A percentile compares a stretch with the other conserved stretches of the same genome.
Conservation (phyloP, 2,113 vertebrate species). For the Alethe diademata region DNA sequence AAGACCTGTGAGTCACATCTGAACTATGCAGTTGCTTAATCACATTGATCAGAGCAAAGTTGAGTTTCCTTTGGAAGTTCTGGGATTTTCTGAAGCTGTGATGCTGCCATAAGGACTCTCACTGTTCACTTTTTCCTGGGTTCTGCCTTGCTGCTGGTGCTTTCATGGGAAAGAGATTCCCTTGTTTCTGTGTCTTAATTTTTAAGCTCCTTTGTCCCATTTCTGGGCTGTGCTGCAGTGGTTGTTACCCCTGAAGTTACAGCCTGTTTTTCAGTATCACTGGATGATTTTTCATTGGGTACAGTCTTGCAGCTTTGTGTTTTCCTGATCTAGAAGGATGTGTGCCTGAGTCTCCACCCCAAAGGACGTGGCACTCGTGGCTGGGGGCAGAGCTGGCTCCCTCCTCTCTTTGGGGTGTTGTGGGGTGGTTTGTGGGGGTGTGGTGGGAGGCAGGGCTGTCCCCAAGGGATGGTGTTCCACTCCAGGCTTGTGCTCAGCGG, state of each 20-base stretch:
- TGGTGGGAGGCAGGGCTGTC: not conserved
- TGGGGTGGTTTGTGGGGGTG: not conserved
- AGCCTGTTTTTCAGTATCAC: accelerated
- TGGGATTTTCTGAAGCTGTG: not conserved
- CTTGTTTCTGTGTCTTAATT: accelerated
- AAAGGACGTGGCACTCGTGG: accelerated
- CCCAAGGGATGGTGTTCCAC: not conserved
- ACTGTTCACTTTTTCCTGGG: not conserved
- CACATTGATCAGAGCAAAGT: constrained; percentile 46
- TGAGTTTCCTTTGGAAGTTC: constrained; percentile 7
- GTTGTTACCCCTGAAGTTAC: not conserved
- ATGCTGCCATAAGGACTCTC: not conserved
- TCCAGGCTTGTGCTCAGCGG: not conserved
- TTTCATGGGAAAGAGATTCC: not conserved
- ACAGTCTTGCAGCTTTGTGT: not conserved
- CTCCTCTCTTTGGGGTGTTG: not conserved
- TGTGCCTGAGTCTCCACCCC: not conserved
- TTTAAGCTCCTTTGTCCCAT: not conserved
- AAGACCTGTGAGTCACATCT: constrained; percentile 65
- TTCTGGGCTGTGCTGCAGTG: not conserved
- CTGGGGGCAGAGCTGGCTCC: not conserved
- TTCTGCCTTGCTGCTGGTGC: not conserved
- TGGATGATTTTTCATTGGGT: not conserved
- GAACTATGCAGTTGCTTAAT: constrained; percentile 63
- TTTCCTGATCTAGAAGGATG: not conserved